Evolutionary conservation across 2,888 invertebrate species (phyloP), one percentile per base, ranked within the genome.

Genomic region (Drosophila parthenogenetica): DNA sequence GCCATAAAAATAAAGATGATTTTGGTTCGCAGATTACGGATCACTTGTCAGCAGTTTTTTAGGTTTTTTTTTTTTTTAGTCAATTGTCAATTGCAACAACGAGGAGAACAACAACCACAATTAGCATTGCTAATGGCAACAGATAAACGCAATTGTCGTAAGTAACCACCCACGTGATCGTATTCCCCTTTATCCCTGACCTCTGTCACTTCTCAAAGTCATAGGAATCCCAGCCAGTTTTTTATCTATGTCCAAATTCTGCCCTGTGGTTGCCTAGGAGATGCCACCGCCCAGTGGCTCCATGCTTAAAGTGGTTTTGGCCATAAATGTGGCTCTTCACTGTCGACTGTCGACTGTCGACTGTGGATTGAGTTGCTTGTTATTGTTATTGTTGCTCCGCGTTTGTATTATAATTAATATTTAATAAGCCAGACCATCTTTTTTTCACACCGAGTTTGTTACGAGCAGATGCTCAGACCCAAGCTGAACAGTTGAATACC

Each of bases 1-100:
- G 65, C 79, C 88, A 89, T 87, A 88, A 76, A 82, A 78, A 85
- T 73, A 87, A 70, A 81, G 88, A 83, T 81, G 82, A 85, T 89
- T 82, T 89, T 89, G 81, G 87, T 53, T 35, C 17, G 46, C 46
- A 57, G 62, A 87, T 55, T 22, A 39, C 62, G 42, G 58, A 63
- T 89, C 87, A 84, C 68, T 80, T 64, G 64, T 65, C 67, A 69
- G 60, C 79, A 61, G 51, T 61, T 25, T 50, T n/a, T 13, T 13
- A 10, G 13, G 13, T 13, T 32, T 11, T 11, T 35, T 13, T 35
- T 8, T 37, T 32, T 17, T 17, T 11, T 16, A 32, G 64, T 10
- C 65, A 54, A 61, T 72, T 60, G 69, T 73, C 81, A 66, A 29
- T 50, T 43, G 22, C 5, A 37, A 35, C 43, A 62, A 45, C 57